phyloP scores from a whole-genome alignment of 2,888 invertebrate species.

The Achlya flavicornis region DNA sequence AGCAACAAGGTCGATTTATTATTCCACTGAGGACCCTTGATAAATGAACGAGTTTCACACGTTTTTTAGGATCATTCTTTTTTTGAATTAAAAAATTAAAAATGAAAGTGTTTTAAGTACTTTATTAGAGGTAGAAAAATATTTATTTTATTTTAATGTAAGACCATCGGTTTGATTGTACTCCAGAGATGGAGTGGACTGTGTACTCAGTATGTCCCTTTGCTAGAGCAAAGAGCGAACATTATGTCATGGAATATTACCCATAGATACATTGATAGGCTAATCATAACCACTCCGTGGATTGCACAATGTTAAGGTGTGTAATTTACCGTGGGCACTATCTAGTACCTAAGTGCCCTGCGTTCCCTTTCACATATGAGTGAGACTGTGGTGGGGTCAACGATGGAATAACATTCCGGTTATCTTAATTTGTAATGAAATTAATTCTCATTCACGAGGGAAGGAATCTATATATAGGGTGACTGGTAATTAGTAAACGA shows the following conservation, averaged over 20 bases:
- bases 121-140: not conserved
- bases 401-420: not conserved
- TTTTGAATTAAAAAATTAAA: not conserved
- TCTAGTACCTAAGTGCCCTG: not conserved
- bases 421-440: not conserved
- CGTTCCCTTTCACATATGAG: not conserved
- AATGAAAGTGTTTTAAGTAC: not conserved
- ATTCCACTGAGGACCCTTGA: constrained; percentile 4
- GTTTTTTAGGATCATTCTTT: not conserved
- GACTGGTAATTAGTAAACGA: too few species aligned
- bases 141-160: too few species aligned
- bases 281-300: not conserved
- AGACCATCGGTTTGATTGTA: too few species aligned
- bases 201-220: too few species aligned
- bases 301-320: not conserved
- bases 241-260: too few species aligned
- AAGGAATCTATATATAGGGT: too few species aligned
- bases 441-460: too few species aligned
- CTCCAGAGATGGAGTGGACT: too few species aligned
- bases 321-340: not conserved
- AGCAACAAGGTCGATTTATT: constrained; percentile 4
- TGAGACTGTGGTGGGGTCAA: not conserved
- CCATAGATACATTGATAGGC: not conserved
- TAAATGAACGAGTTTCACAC: not conserved
- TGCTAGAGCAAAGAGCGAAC: too few species aligned